These are phyloP conservation scores for Anaspis maculata DNA, from an alignment of 2,888 invertebrate genomes.

Conservation along the genomic window DNA sequence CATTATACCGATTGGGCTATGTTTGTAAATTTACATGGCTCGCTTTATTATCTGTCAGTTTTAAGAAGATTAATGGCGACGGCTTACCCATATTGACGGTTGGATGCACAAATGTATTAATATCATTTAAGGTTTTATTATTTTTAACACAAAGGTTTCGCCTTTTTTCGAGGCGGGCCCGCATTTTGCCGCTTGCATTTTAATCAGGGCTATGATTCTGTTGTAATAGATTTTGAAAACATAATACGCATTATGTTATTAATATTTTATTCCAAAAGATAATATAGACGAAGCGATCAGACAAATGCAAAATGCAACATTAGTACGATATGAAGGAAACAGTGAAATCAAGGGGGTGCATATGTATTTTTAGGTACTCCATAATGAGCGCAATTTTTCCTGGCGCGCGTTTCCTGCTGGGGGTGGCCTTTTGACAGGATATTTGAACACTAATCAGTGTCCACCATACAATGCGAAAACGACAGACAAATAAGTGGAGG, in stretches of 20 bases:
- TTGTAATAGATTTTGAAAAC: no score
- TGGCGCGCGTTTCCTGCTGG: conserved; percentile 33
- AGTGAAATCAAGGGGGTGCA: conserved; percentile 41
- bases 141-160: conserved; percentile 17
- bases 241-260: no score
- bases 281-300: no score
- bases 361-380: conserved; percentile 35
- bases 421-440: conserved; percentile 36
- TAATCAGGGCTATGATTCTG: no score
- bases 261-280: no score
- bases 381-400: conserved; percentile 39
- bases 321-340: conserved; percentile 39
- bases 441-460: conserved; percentile 40
- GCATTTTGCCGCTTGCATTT: no score
- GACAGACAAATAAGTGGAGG: conserved; percentile 12
- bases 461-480: conserved; percentile 17
- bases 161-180: no score
- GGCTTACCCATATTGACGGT: conserved; percentile 21
- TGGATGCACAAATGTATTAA: conserved; percentile 27
- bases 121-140: conserved; percentile 23
- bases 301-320: conserved; percentile 15
- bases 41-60: conserved; percentile 37
- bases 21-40: conserved; percentile 34
- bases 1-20: conserved; percentile 35
- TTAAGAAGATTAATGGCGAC: conserved; percentile 27